Evolutionary conservation across 2,888 invertebrate genomes (phyloP).

Genomic region (Crematogaster levior): DNA sequence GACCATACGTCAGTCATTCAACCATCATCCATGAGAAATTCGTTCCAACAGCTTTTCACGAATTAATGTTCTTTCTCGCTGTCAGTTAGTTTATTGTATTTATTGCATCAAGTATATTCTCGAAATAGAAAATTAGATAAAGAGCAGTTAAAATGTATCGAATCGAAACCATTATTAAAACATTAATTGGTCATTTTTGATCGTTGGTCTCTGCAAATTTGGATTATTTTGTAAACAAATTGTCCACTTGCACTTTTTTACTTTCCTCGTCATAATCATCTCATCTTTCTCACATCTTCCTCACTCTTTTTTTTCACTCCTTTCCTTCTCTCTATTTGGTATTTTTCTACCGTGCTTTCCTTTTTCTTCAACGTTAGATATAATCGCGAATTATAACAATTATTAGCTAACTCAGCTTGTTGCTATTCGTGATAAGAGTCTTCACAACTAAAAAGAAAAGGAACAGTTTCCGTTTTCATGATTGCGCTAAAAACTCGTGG

Average conservation of each 20-base stretch:
- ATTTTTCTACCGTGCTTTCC: neutral
- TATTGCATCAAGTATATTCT: neutral
- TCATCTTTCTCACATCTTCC: slow-evolving; percentile 58
- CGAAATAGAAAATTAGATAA: slow-evolving; percentile 3
- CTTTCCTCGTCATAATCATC: slow-evolving; percentile 63
- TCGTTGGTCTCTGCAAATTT: slow-evolving; percentile 69
- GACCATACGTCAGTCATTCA: neutral
- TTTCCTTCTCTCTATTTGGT: neutral
- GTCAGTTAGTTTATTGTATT: neutral
- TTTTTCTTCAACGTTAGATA: neutral
- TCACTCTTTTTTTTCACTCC: neutral
- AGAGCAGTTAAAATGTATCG: slow-evolving; percentile 51
- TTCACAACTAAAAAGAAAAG: slow-evolving; percentile 66
- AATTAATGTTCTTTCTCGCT: neutral
- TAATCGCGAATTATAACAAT: neutral
- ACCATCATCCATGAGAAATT: neutral
- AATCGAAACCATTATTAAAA: slow-evolving; percentile 59
- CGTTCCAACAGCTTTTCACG: neutral
- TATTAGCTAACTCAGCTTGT: neutral
- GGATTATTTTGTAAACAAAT: slow-evolving; percentile 63
- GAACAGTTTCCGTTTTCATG: slow-evolving; percentile 82
- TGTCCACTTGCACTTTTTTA: slow-evolving; percentile 66
- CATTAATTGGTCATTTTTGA: slow-evolving; percentile 75
- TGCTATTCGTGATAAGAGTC: neutral
- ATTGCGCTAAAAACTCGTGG: slow-evolving; percentile 79